Evolutionary conservation across 1,140 invertebrate genomes (phyloP).

Genomic region (Drosophila miranda): DNA sequence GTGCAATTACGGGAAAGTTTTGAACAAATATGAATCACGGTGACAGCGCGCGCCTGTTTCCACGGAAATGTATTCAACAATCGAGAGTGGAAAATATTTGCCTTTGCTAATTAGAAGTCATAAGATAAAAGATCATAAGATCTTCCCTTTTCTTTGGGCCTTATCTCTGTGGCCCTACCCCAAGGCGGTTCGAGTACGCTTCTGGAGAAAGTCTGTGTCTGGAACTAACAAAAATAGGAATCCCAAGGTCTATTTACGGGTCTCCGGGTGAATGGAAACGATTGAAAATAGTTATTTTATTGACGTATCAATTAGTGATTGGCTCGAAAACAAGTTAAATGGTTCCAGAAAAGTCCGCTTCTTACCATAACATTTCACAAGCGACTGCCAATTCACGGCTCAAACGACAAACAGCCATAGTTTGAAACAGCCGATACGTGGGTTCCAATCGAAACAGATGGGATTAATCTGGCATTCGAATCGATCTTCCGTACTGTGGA

Average conservation of each 20-base stretch:
- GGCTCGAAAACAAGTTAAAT: slow-evolving; percentile 33
- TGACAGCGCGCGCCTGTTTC: slow-evolving; percentile 10
- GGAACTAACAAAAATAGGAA: slow-evolving; percentile 34
- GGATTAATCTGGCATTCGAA: no score
- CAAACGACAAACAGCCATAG: not conserved
- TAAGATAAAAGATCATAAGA: no score
- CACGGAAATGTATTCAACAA: slow-evolving; percentile 35
- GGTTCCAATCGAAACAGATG: no score
- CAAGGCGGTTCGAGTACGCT: no score
- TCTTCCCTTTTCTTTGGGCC: no score
- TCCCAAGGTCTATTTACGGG: not conserved
- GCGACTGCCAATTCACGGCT: not conserved
- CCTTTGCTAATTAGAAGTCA: slow-evolving; percentile 19
- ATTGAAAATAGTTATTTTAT: slow-evolving; percentile 25
- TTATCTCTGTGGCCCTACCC: no score
- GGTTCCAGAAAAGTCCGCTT: slow-evolving; percentile 20
- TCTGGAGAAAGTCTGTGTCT: slow-evolving; percentile 31
- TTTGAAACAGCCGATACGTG: no score
- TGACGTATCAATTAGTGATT: slow-evolving; percentile 31
- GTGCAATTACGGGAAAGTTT: slow-evolving; percentile 20
- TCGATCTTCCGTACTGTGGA: no score
- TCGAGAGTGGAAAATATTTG: slow-evolving; percentile 43
- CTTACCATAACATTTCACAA: slow-evolving; percentile 9
- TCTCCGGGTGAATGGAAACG: slow-evolving; percentile 13
- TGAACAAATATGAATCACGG: slow-evolving; percentile 45